Conservation (phyloP, 2,797 vertebrate genomes). For the Petrocephalus schoutedeni region DNA sequence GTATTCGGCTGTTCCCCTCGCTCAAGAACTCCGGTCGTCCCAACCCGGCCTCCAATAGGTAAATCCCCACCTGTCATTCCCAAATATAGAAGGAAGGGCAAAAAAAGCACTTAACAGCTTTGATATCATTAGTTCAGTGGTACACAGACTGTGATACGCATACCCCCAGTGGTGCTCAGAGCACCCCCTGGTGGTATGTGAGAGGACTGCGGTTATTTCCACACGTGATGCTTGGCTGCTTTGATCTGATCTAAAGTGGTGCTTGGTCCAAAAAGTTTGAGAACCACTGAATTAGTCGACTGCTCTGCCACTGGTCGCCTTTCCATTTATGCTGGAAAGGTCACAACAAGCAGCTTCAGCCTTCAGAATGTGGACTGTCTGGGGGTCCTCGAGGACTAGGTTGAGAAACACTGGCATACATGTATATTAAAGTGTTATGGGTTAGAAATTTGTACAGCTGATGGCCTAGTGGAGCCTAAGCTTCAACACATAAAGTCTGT, state of each 20-base stretch:
- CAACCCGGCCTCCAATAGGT: constrained; percentile 80
- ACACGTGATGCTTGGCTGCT: not conserved
- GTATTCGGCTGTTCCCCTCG: constrained; percentile 81
- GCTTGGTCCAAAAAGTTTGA: not conserved
- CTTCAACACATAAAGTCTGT: not conserved
- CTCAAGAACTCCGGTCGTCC: constrained; percentile 84
- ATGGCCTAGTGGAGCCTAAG: not conserved
- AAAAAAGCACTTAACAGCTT: not conserved
- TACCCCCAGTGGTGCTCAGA: not conserved
- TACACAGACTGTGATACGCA: not conserved
- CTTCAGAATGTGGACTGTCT: not conserved
- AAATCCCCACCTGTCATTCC: constrained; percentile 77
- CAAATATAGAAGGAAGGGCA: constrained; percentile 19
- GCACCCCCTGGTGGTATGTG: not conserved
- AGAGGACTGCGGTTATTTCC: not conserved
- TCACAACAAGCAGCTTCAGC: not conserved
- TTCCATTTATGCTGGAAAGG: not conserved
- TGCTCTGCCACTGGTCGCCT: not conserved
- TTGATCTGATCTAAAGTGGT: not conserved
- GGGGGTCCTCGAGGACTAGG: too few species aligned
- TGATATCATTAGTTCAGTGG: not conserved
- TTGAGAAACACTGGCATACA: too few species aligned
- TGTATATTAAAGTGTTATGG: not conserved
- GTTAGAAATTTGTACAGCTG: not conserved
- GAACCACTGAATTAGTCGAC: not conserved